Evolutionary conservation across 2,888 invertebrate species (phyloP).

Genomic region (Slavum lentiscoides): DNA sequence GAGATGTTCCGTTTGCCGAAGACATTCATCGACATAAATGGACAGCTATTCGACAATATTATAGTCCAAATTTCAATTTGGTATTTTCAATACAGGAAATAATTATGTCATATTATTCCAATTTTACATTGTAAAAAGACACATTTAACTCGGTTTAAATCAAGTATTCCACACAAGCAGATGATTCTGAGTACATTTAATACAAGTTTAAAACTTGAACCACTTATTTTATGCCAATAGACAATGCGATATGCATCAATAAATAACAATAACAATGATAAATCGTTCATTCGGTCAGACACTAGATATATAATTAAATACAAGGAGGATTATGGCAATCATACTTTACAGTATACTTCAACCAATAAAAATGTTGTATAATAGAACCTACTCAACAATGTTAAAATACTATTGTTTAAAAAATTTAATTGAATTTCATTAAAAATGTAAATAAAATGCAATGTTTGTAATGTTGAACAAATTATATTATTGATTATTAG

Average conservation of each 20-base stretch:
- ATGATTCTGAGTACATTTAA: conserved; percentile 25
- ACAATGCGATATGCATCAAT: background rate
- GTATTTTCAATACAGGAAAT: conserved; percentile 5
- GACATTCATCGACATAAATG: conserved; percentile 39
- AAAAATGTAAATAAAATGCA: background rate
- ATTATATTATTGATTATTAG: background rate
- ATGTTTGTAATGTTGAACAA: background rate
- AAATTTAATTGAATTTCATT: background rate
- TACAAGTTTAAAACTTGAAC: background rate
- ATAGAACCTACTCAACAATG: background rate
- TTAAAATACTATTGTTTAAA: background rate
- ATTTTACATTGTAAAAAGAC: conserved; percentile 12
- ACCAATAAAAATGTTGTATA: conserved; percentile 9
- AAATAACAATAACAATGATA: conserved; percentile 10
- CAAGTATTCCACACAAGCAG: conserved; percentile 26
- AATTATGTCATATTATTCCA: conserved; percentile 32
- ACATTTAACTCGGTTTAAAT: conserved; percentile 33
- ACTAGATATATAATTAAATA: conserved; percentile 32
- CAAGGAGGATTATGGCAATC: conserved; percentile 43
- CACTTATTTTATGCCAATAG: conserved; percentile 6
- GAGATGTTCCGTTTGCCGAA: conserved; percentile 48
- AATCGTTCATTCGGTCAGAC: conserved; percentile 40
- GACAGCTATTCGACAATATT: conserved; percentile 47
- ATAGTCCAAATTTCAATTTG: conserved; percentile 24
- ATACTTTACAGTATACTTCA: conserved; percentile 18